phyloP scores from a whole-genome alignment of 1,140 invertebrate species.

The Globodera rostochiensis region DNA sequence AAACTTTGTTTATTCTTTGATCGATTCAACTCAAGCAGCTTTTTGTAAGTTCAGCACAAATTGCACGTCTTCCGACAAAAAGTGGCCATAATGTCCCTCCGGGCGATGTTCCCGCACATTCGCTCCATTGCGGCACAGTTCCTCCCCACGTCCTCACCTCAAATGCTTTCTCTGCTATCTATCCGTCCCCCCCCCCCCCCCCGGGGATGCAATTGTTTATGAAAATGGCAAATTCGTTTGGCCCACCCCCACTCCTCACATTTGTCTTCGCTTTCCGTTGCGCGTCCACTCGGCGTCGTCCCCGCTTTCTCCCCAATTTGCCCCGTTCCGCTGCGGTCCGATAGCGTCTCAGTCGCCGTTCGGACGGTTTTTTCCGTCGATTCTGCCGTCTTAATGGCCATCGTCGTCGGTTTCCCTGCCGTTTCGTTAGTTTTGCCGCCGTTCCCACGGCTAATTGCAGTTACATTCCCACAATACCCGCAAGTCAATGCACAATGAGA shows the following conservation, averaged over 20 bases:
- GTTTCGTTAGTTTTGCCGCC: not conserved
- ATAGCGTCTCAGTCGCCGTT: not conserved
- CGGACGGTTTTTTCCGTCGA: not conserved
- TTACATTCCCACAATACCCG: not conserved
- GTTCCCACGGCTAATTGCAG: not conserved
- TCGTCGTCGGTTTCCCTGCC: not conserved
- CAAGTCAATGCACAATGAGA: not conserved
- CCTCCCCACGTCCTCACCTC: constrained; percentile 21
- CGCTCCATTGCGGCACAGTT: constrained; percentile 26
- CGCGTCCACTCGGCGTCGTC: not conserved
- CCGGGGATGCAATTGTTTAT: not conserved
- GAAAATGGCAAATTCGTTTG: not conserved
- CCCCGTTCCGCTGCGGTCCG: not conserved
- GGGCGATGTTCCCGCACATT: constrained; percentile 15
- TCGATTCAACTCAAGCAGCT: not conserved
- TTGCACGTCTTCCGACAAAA: constrained; percentile 31
- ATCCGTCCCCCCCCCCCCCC: not conserved
- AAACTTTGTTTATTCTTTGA: not conserved
- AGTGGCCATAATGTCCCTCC: constrained; percentile 13
- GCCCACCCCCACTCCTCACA: not conserved
- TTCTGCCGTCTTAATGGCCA: not conserved
- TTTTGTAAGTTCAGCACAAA: constrained; percentile 13
- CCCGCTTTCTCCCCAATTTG: not conserved
- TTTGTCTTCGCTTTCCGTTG: not conserved
- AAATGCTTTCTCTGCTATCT: not conserved